Evolutionary conservation across 2,113 vertebrate genomes (phyloP), one percentile per base, ranked within the genome.

Genomic region (Lycocorax pyrrhopterus): DNA sequence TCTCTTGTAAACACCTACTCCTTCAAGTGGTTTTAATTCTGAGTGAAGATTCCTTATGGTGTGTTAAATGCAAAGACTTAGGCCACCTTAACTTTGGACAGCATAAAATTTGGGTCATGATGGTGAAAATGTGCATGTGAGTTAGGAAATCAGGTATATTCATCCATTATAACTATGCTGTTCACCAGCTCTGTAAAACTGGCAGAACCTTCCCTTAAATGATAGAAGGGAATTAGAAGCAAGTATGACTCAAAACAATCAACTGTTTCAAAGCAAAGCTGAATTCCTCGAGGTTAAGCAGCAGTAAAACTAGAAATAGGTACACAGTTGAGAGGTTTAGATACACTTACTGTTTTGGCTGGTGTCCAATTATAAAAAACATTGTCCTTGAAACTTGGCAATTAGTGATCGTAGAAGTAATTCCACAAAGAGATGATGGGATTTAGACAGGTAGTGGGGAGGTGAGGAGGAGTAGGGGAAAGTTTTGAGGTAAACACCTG

Each of bases 251-350:
- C 79, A 90, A 91, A 95, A 93, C 82, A 96, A 32, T 47, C 8
- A 93, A 72, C 23, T 80, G 29, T 95, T 95, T 96, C 79, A 96
- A 98, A 96, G 78, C 35, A 73, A 91, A 96, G 58, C 66, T 88
- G 47, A 78, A 97, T 94, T 94, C 85, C 66, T 94, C 0, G 8
- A 77, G 55, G 59, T 75, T 93, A 88, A 95, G 71, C n/a, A 91
- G 53, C 77, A 69, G 79, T 91, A 92, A 93, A 97, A 93, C 79
- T 95, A 76, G 55, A 76, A 71, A 46, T 39, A 93, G 29, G 85
- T 73, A 92, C 56, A 53, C 60, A 62, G 74, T 18, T 59, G 46
- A 77, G 33, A 86, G n/a, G 25, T 82, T 92, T 84, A 90, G 84
- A 51, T 43, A 84, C 0, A 10, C 39, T 79, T 82, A 37, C 71